A percentile compares a stretch with the other conserved stretches of the same genome.
phyloP scores from a whole-genome alignment of 2,113 vertebrate genomes.

The Trogon melanurus region DNA sequence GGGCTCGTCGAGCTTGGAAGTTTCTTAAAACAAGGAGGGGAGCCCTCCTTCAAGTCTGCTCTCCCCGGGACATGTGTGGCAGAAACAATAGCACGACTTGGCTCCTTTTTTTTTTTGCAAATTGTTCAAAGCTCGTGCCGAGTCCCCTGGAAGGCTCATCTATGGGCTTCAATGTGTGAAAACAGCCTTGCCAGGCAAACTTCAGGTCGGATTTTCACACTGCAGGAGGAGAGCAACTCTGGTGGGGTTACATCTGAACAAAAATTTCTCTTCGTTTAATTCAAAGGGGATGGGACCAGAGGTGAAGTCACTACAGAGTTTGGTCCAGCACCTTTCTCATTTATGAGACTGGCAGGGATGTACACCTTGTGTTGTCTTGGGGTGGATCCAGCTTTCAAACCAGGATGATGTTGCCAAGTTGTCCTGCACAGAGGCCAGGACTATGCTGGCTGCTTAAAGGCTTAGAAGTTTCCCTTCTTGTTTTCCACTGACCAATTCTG shows the following conservation, averaged over 20 bases:
- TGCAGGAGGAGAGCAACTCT: background rate
- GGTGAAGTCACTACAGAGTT: background rate
- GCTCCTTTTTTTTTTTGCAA: background rate
- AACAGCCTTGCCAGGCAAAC: background rate
- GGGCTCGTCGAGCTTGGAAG: background rate
- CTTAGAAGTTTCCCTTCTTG: slow-evolving; percentile 27
- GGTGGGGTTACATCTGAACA: background rate
- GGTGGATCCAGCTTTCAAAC: background rate
- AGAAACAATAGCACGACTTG: background rate
- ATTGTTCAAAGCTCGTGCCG: background rate
- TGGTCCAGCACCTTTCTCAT: background rate
- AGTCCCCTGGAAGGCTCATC: background rate
- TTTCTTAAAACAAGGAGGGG: background rate
- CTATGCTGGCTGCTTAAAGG: background rate
- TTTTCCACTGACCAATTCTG: slow-evolving; percentile 30
- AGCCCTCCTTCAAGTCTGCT: background rate
- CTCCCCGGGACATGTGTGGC: background rate
- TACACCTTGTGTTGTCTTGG: background rate
- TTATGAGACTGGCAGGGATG: background rate
- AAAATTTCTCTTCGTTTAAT: background rate
- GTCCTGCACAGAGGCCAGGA: slow-evolving; percentile 36
- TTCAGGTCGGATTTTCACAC: background rate
- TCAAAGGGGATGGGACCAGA: background rate
- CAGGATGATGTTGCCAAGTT: background rate
- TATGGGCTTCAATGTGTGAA: background rate